phyloP scores from a whole-genome alignment of 2,888 invertebrate species.

The Podabrus alpinus region DNA sequence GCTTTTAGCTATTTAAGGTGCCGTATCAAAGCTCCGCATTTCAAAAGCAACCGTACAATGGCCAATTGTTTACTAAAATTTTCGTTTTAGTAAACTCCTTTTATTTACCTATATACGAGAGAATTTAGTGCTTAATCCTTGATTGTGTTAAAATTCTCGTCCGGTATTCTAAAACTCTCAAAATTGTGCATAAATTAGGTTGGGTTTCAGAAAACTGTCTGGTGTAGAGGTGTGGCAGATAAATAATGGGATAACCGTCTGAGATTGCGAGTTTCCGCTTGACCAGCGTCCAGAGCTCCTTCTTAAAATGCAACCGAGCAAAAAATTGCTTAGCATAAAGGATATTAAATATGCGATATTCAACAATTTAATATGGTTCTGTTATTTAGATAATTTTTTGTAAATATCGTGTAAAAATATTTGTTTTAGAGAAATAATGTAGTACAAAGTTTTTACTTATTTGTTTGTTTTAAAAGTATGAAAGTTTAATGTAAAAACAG shows the following conservation, averaged over 20 bases:
- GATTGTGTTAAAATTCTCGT: constrained; percentile 27
- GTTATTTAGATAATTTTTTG: neutral
- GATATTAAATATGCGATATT: constrained; percentile 26
- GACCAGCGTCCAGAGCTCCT: constrained; percentile 29
- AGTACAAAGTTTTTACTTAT: neutral
- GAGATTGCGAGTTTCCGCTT: constrained; percentile 39
- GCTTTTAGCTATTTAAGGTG: constrained; percentile 7
- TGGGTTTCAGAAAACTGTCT: constrained; percentile 35
- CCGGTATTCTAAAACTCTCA: constrained; percentile 30
- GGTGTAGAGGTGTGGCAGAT: constrained; percentile 38
- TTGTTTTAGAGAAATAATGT: too few species aligned
- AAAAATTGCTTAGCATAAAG: constrained; percentile 32
- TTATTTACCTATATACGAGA: constrained; percentile 6
- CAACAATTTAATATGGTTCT: constrained; percentile 22
- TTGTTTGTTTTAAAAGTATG: neutral
- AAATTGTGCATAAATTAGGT: constrained; percentile 37
- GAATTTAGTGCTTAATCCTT: constrained; percentile 3
- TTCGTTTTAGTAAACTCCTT: constrained; percentile 9
- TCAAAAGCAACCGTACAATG: constrained; percentile 2
- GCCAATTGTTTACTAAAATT: constrained; percentile 9
- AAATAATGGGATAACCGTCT: constrained; percentile 41
- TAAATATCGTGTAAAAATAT: neutral
- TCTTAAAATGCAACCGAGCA: constrained; percentile 30
- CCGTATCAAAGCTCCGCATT: constrained; percentile 1
- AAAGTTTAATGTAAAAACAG: neutral